Percentiles rank a stretch among this genome's conserved stretches.
phyloP scores from a whole-genome alignment of 92 coral and sea anemone genomes.

The Paragorgia papillata region DNA sequence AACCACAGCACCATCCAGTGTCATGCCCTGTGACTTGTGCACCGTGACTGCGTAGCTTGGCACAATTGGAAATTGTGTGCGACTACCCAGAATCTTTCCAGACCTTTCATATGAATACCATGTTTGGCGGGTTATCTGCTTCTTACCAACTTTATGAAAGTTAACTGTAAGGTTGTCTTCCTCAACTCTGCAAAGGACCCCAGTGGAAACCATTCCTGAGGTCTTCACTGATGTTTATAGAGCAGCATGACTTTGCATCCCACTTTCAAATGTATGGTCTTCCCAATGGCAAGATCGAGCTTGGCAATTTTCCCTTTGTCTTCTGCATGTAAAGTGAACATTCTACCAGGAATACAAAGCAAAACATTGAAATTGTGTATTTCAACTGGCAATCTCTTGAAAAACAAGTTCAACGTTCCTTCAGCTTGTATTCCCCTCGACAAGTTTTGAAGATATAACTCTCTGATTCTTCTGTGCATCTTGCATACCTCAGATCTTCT shows the following conservation, averaged over 20 bases:
- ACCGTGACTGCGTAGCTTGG: slow-evolving; percentile 22
- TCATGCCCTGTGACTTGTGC: slow-evolving; percentile 19
- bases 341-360: slow-evolving; percentile 52
- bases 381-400: slow-evolving; percentile 57
- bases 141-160: slow-evolving; percentile 19
- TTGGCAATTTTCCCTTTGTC: slow-evolving; percentile 45
- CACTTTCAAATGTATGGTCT: slow-evolving; percentile 24
- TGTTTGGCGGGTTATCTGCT: neutral
- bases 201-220: slow-evolving; percentile 51
- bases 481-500: slow-evolving; percentile 9
- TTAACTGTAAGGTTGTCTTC: slow-evolving; percentile 28
- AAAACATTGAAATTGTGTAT: slow-evolving; percentile 48
- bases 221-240: slow-evolving; percentile 42
- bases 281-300: slow-evolving; percentile 11
- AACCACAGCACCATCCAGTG: slow-evolving; percentile 5
- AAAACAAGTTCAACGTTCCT: slow-evolving; percentile 51
- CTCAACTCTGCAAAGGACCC: slow-evolving; percentile 35
- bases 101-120: slow-evolving; percentile 31
- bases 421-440: slow-evolving; percentile 6
- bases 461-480: slow-evolving; percentile 23
- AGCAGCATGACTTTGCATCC: slow-evolving; percentile 51
- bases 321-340: slow-evolving; percentile 52
- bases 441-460: slow-evolving; percentile 14
- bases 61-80: no score
- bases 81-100: slow-evolving; percentile 35